Percentiles rank a stretch among this genome's conserved stretches.
Conservation (phyloP, 1,140 invertebrate species). For the Gryon sp. region DNA sequence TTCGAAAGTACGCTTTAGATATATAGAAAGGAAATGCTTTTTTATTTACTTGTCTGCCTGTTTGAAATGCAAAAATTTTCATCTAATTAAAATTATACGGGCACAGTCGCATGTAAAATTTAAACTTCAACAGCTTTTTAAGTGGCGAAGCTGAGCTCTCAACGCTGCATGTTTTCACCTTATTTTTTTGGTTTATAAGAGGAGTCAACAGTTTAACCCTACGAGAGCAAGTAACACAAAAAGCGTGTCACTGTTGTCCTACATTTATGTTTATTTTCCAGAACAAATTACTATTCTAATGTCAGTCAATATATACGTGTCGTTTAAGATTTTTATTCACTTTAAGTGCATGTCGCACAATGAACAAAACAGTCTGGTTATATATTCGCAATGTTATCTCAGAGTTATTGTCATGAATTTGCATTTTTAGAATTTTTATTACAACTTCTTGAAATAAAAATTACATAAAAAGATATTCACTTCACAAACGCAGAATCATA, state of each 20-base stretch:
- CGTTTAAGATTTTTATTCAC: constrained; percentile 2
- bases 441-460: no score
- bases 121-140: constrained; percentile 45
- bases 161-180: constrained; percentile 43
- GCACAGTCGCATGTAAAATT: constrained; percentile 32
- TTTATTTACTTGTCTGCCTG: constrained; percentile 22
- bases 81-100: constrained; percentile 54
- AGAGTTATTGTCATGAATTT: no score
- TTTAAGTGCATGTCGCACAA: no score
- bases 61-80: constrained; percentile 36
- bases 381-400: no score
- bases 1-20: constrained; percentile 29
- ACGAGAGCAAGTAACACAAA: constrained; percentile 21
- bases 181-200: constrained; percentile 43
- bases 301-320: not conserved
- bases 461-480: no score
- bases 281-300: constrained; percentile 18
- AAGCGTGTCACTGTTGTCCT: constrained; percentile 23
- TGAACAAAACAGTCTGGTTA: no score
- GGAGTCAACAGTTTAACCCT: constrained; percentile 52
- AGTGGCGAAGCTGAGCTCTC: constrained; percentile 29
- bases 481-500: no score
- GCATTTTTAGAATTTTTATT: no score
- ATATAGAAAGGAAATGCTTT: not conserved
- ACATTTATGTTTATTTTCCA: constrained; percentile 23